Percentiles rank a stretch among this genome's conserved stretches.
phyloP scores from a whole-genome alignment of 2,797 vertebrate species.

The Scomberomorus guttatus region DNA sequence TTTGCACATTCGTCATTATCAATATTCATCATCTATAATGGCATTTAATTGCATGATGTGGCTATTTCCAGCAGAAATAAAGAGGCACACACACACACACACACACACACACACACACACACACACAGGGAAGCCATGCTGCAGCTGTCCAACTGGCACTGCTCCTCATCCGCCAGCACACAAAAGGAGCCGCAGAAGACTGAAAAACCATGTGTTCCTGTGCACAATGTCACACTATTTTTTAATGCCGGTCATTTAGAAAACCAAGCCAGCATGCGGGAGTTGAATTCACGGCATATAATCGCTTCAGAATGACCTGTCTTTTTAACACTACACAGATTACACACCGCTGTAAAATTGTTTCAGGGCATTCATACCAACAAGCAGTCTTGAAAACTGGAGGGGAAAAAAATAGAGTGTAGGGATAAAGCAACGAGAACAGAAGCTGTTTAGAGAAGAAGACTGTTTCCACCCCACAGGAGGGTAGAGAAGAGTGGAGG shows the following conservation, averaged over 20 bases:
- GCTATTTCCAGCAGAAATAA: constrained; percentile 31
- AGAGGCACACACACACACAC: constrained; percentile 14
- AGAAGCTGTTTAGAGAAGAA: not conserved
- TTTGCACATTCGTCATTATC: not conserved
- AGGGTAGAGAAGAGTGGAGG: not conserved
- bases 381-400: constrained; percentile 1
- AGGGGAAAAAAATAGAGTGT: not conserved
- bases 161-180: constrained; percentile 67
- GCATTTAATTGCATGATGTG: not conserved
- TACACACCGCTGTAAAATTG: not conserved
- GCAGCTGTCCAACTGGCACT: constrained; percentile 71
- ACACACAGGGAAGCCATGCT: constrained; percentile 58
- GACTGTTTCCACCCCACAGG: accelerated
- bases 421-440: not conserved
- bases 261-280: not conserved
- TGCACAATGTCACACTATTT: constrained; percentile 41
- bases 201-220: constrained; percentile 33
- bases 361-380: not conserved
- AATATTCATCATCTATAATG: not conserved
- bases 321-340: not conserved
- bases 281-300: not conserved
- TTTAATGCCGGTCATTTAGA: not conserved
- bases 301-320: not conserved
- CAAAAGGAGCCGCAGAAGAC: constrained; percentile 71
- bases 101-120: not conserved